A percentile compares a stretch with the other conserved stretches of the same genome.
Conservation (phyloP, 2,888 invertebrate genomes). For the Rhagonycha lutea region DNA sequence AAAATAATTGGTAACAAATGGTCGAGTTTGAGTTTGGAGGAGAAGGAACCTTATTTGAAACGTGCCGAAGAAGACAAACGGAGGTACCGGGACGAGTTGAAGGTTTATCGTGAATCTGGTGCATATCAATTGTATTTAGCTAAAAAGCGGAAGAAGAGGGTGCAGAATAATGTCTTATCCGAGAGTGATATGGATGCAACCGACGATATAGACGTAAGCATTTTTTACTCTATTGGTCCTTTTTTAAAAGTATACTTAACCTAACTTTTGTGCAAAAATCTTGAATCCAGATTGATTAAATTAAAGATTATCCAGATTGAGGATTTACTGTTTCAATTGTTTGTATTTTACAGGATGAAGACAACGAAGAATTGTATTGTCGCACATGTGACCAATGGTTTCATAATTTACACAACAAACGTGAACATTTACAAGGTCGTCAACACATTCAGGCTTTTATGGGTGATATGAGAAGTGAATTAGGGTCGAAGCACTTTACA, state of each 20-base stretch:
- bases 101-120: conserved; percentile 60
- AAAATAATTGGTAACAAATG: conserved; percentile 62
- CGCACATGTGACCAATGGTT: conserved; percentile 64
- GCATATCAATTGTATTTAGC: conserved; percentile 60
- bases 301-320: no score
- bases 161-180: conserved; percentile 49
- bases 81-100: conserved; percentile 60
- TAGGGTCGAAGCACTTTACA: conserved; percentile 42
- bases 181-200: conserved; percentile 60
- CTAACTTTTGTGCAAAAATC: neutral
- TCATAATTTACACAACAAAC: conserved; percentile 62
- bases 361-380: conserved; percentile 61
- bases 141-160: conserved; percentile 56
- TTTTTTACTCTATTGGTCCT: no score
- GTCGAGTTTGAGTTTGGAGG: conserved; percentile 59
- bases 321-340: no score
- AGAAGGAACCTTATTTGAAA: conserved; percentile 61
- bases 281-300: neutral
- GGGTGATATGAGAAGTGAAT: conserved; percentile 52
- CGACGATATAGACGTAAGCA: conserved; percentile 58
- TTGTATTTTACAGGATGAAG: conserved; percentile 55
- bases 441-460: conserved; percentile 58
- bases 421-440: conserved; percentile 62
- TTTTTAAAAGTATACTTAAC: neutral
- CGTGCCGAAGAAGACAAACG: conserved; percentile 62